These are phyloP conservation scores for Prinia subflava DNA, from an alignment of 2,113 vertebrate genomes.

Conservation along the genomic window DNA sequence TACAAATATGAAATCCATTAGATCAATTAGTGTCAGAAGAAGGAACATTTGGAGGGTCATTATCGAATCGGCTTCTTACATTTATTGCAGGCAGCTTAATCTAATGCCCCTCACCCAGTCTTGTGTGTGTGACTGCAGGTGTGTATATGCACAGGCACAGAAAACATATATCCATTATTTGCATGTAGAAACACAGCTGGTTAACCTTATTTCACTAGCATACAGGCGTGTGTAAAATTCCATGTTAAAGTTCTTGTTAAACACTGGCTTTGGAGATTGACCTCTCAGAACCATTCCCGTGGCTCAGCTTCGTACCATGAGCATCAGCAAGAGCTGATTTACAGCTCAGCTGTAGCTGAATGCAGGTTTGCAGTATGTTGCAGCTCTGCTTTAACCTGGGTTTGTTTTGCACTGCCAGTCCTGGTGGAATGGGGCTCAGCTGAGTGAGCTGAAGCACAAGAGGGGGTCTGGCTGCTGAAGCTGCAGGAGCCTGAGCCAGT, in stretches of 20 bases:
- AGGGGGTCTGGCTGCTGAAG: not conserved
- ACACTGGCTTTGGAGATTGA: not conserved
- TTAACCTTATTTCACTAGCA: not conserved
- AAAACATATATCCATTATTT: not conserved
- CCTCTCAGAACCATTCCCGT: not conserved
- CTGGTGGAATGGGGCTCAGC: not conserved
- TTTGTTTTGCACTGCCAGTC: not conserved
- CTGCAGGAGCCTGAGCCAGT: not conserved
- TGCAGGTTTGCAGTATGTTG: not conserved
- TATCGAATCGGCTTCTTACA: not conserved
- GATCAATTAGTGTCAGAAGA: not conserved
- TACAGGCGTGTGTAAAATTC: not conserved
- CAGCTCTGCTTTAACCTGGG: not conserved
- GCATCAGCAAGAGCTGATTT: not conserved
- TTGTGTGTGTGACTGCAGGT: not conserved
- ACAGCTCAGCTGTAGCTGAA: not conserved
- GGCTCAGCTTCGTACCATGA: accelerated
- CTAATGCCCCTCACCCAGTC: too few species aligned
- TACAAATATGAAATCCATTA: constrained; percentile 19
- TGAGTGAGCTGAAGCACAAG: not conserved
- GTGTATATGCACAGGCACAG: not conserved
- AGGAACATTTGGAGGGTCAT: not conserved
- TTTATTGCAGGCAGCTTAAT: not conserved
- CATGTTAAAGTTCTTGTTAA: not conserved
- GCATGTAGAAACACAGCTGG: not conserved